These are phyloP conservation scores for Apeltes quadracus DNA, from an alignment of 2,113 vertebrate species.

Conservation along the genomic window DNA sequence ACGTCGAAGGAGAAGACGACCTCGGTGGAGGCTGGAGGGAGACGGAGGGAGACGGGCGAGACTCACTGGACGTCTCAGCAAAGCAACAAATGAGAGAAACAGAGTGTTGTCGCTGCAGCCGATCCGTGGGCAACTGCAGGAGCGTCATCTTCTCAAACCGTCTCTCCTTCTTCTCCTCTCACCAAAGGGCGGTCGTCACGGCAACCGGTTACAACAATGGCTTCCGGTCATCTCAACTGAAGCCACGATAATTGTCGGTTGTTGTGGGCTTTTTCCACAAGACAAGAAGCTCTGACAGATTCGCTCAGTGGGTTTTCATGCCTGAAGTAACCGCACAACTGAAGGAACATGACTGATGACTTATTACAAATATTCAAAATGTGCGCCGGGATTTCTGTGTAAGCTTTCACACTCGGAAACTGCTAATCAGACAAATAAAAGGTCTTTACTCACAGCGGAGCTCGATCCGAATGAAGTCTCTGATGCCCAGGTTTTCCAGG, in stretches of 20 bases:
- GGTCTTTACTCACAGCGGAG: conserved; percentile 87
- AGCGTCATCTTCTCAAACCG: not conserved
- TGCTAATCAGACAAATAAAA: not conserved
- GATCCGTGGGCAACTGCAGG: not conserved
- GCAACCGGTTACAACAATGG: not conserved
- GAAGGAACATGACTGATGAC: too few relatives aligned
- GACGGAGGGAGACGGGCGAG: not conserved
- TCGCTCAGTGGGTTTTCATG: too few relatives aligned
- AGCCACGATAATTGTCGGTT: not conserved
- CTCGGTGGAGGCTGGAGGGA: conserved; percentile 83
- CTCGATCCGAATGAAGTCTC: conserved; percentile 94
- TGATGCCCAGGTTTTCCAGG: conserved; percentile 95
- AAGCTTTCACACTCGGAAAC: too few relatives aligned
- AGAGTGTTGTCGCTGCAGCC: too few relatives aligned
- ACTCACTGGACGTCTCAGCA: not conserved
- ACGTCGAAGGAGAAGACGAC: conserved; percentile 94
- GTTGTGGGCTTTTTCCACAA: too few relatives aligned
- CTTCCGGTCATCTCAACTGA: too few relatives aligned
- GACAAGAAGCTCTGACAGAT: not conserved
- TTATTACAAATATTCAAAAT: too few relatives aligned
- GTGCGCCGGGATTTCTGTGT: too few relatives aligned
- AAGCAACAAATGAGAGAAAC: not conserved
- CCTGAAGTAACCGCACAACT: not conserved
- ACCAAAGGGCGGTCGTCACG: not conserved
- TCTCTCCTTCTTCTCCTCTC: not conserved